Base-by-base conservation (phyloP, 2,113 vertebrate species). In the Dasyurus viverrinus region DNA sequence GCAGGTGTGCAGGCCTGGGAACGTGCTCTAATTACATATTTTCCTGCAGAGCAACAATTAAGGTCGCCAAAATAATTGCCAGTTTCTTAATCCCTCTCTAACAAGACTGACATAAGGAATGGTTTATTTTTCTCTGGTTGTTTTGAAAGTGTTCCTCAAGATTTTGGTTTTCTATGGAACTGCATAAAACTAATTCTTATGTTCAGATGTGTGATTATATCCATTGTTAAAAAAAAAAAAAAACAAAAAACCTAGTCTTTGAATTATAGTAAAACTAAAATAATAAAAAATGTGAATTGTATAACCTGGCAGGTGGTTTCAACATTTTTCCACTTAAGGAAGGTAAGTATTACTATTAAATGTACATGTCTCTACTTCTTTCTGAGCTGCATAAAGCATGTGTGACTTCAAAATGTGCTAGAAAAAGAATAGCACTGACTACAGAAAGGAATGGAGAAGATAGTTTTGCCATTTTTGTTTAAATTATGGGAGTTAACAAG, bases 11-110 rank as follows among this genome's bases (percentile, higher is more conserved):
- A 98, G 99, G 99, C 98, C 98, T 98, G 98, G 96, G 98, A 99
- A 99, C 98, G 99, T 98, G 99, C 98, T 98, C 99, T 99, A 99
- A 99, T 99, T 99, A 99, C 99, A 99, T 99, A 99, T 99, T 99
- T 99, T 99, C 99, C 99, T 99, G 98, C 99, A 97, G 98, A 97
- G 99, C 99, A 99, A 99, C 99, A 99, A 99, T 99, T 99, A 99
- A 99, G 99, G 99, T 99, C 99, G 99, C 99, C 98, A 99, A 99
- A 99, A 99, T 99, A 99, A 99, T 99, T 99, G 99, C 99, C 98
- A 99, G 99, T 99, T 99, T 99, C 99, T 99, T 99, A 99, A 99
- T 99, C 98, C 99, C 97, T 98, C 98, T 99, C 98, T 99, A 99
- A 99, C 98, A 98, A 99, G 99, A 98, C 98, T 99, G 99, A 98